These are phyloP conservation scores for Aepyceros melampus DNA, from an alignment of 2,113 vertebrate genomes.

Conservation along the genomic window DNA sequence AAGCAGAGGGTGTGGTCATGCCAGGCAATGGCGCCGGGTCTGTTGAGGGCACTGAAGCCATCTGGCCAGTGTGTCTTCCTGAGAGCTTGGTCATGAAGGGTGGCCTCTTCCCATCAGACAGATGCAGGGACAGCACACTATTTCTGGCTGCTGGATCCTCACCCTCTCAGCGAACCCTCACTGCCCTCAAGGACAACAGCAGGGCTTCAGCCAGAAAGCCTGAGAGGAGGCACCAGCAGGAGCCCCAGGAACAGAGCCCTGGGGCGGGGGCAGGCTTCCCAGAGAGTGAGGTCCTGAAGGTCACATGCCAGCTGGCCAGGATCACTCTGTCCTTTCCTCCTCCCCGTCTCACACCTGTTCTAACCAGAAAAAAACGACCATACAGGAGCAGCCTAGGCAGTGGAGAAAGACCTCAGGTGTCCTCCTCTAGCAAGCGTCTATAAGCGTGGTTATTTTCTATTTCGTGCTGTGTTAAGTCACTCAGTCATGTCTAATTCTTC, in stretches of 20 bases:
- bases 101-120: constrained; percentile 40
- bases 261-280: not conserved
- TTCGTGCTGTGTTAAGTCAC: constrained; percentile 52
- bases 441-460: constrained; percentile 83
- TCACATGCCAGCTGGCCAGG: not conserved
- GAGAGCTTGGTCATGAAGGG: constrained; percentile 71
- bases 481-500: not conserved
- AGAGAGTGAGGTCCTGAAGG: not conserved
- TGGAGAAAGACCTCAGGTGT: constrained; percentile 81
- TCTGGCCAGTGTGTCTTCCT: constrained; percentile 70
- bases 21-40: not conserved
- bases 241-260: not conserved
- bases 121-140: not conserved
- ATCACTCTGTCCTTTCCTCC: constrained; percentile 60
- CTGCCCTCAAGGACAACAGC: not conserved
- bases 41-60: not conserved
- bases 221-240: not conserved
- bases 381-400: constrained; percentile 74
- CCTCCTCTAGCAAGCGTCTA: constrained; percentile 80
- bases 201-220: not conserved
- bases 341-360: constrained; percentile 74
- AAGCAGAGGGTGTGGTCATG: not conserved
- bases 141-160: not conserved
- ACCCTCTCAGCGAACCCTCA: not conserved
- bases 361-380: constrained; percentile 75